phyloP scores from a whole-genome alignment of 2,797 vertebrate genomes.

The Sebastes dallii region DNA sequence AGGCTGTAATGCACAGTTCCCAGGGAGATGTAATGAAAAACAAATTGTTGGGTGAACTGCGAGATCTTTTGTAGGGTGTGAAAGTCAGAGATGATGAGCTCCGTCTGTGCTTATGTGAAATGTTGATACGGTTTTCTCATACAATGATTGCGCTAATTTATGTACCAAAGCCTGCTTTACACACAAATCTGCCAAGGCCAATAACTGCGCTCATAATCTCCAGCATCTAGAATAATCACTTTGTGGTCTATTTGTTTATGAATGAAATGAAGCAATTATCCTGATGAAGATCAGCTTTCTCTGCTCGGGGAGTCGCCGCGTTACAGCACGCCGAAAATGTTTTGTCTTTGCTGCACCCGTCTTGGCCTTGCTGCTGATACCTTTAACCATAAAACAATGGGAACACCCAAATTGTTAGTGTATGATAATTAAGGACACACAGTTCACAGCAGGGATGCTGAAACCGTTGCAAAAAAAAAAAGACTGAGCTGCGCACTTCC shows the following conservation, averaged over 20 bases:
- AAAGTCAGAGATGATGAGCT: slow-evolving; percentile 69
- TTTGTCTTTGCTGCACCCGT: slow-evolving; percentile 25
- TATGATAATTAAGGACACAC: slow-evolving; percentile 42
- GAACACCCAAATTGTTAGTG: slow-evolving; percentile 23
- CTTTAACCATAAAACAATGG: slow-evolving; percentile 46
- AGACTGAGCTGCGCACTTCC: slow-evolving; percentile 68
- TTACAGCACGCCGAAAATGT: slow-evolving; percentile 29
- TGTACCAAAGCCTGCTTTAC: slow-evolving; percentile 68
- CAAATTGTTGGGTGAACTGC: slow-evolving; percentile 54
- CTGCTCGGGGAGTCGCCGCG: slow-evolving; percentile 25
- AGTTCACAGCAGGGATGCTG: slow-evolving; percentile 47
- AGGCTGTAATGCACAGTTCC: slow-evolving; percentile 23
- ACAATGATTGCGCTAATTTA: slow-evolving; percentile 78
- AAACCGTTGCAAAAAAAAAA: slow-evolving; percentile 51
- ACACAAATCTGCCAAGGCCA: slow-evolving; percentile 71
- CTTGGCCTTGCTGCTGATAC: slow-evolving; percentile 22
- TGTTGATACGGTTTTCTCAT: slow-evolving; percentile 67
- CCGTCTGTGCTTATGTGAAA: slow-evolving; percentile 71
- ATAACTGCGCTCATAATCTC: slow-evolving; percentile 64
- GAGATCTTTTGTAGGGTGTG: slow-evolving; percentile 56
- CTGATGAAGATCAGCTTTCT: slow-evolving; percentile 72
- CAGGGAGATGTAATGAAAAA: slow-evolving; percentile 43
- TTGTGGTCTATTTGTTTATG: slow-evolving; percentile 67
- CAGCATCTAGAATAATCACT: slow-evolving; percentile 67
- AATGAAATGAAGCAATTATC: slow-evolving; percentile 73